These are phyloP conservation scores for Leptinotarsa haldemani DNA, from an alignment of 2,888 invertebrate species.

Conservation along the genomic window DNA sequence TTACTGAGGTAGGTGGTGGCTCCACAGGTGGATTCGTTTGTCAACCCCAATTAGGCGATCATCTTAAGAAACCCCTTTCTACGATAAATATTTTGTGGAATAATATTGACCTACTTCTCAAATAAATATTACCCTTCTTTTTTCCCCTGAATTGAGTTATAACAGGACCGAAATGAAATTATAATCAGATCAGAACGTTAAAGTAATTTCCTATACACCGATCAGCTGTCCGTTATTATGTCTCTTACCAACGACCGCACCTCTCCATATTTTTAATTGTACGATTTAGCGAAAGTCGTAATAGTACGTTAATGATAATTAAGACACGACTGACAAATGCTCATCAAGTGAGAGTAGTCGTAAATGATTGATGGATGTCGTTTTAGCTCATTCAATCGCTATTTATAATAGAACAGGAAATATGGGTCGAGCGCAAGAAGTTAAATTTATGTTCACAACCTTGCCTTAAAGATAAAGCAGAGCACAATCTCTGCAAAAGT, in stretches of 20 bases:
- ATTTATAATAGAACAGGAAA: neutral
- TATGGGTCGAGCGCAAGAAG: slow-evolving; percentile 6
- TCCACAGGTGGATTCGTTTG: too few species aligned
- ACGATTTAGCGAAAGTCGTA: neutral
- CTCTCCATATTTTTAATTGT: neutral
- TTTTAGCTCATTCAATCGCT: slow-evolving; percentile 1
- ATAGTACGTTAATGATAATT: neutral
- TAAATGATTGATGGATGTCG: slow-evolving; percentile 1
- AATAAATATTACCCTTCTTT: too few species aligned
- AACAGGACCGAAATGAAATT: neutral
- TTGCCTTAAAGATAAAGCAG: slow-evolving; percentile 8
- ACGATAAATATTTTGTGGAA: too few species aligned
- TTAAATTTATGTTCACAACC: slow-evolving; percentile 7
- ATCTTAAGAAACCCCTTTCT: too few species aligned
- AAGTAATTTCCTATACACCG: neutral
- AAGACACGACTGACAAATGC: slow-evolving; percentile 9
- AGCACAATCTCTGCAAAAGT: slow-evolving; percentile 5
- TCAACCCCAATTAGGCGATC: too few species aligned
- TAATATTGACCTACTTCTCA: too few species aligned
- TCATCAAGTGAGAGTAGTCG: neutral
- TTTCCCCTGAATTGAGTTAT: neutral
- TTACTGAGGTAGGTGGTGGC: too few species aligned
- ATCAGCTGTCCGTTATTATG: neutral
- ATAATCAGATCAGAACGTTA: neutral
- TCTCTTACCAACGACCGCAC: neutral